A percentile compares a stretch with the other conserved stretches of the same genome.
Evolutionary conservation across 2,888 invertebrate species (phyloP).

Genomic region (Cryptophagus acutangulus): DNA sequence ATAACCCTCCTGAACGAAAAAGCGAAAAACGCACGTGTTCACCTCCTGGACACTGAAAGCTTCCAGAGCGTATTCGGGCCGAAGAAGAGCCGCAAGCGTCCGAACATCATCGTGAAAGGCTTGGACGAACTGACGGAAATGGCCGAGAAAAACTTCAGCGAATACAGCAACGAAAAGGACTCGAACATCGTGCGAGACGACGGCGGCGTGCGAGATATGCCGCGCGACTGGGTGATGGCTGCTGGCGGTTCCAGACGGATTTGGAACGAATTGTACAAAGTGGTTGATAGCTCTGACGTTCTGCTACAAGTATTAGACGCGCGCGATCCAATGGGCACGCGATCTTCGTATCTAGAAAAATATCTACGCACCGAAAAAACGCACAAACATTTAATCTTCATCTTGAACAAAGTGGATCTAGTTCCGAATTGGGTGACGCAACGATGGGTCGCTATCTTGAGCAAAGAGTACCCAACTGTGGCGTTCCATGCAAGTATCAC

Average conservation of each 20-base stretch:
- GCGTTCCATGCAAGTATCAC: constrained; percentile 98
- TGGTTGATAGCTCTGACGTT: constrained; percentile 97
- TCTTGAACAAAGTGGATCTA: constrained; percentile 94
- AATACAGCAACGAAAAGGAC: constrained; percentile 80
- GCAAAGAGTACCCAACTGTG: constrained; percentile 92
- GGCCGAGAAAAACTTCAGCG: constrained; percentile 65
- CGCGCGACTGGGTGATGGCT: constrained; percentile 89
- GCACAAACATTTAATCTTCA: constrained; percentile 95
- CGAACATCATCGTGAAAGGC: constrained; percentile 71
- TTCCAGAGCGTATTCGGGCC: constrained; percentile 94
- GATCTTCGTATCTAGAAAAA: constrained; percentile 87
- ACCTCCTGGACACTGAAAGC: constrained; percentile 91
- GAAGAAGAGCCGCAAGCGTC: constrained; percentile 87
- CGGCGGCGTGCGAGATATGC: constrained; percentile 71
- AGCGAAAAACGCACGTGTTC: constrained; percentile 84
- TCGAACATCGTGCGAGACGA: constrained; percentile 77
- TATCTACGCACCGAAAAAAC: constrained; percentile 91
- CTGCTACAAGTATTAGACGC: constrained; percentile 94
- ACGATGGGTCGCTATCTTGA: constrained; percentile 93
- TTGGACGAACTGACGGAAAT: constrained; percentile 71
- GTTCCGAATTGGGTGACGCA: constrained; percentile 98
- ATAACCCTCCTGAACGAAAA: constrained; percentile 91
- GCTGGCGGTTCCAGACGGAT: constrained; percentile 96
- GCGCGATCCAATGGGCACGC: constrained; percentile 93
- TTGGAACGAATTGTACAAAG: constrained; percentile 99